Evolutionary conservation across 2,113 vertebrate genomes (phyloP).

Genomic region (Etheostoma cragini): DNA sequence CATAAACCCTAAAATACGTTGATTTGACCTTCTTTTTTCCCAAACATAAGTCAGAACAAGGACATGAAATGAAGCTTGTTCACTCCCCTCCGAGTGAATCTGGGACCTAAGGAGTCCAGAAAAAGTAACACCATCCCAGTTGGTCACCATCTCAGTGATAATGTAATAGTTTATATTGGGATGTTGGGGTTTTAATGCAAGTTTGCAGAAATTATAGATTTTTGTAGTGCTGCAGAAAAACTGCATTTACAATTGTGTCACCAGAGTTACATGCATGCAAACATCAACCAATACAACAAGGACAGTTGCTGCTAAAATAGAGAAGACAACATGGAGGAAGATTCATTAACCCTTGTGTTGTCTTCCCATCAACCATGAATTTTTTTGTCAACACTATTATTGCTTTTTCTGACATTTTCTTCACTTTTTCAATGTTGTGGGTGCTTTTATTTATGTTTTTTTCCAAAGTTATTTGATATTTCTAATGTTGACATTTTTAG

Average conservation of each 20-base stretch:
- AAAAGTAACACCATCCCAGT: neutral
- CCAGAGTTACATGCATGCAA: neutral
- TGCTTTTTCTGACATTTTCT: too few relatives aligned
- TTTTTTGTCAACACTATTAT: too few relatives aligned
- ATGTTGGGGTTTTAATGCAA: constrained; percentile 8
- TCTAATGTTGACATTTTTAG: too few relatives aligned
- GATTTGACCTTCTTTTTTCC: constrained; percentile 27
- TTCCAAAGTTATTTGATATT: too few relatives aligned
- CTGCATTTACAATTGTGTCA: neutral
- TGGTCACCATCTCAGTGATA: constrained; percentile 3
- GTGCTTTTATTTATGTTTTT: too few relatives aligned
- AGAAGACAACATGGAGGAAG: constrained; percentile 3
- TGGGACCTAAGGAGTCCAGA: constrained; percentile 1
- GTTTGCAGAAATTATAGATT: neutral
- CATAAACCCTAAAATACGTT: constrained; percentile 1
- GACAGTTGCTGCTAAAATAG: neutral
- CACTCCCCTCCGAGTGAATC: neutral
- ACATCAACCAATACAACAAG: neutral
- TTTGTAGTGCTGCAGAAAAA: constrained; percentile 12
- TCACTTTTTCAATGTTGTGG: too few relatives aligned
- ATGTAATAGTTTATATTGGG: neutral
- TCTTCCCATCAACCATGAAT: too few relatives aligned
- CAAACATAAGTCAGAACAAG: constrained; percentile 46
- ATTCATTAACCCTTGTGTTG: too few relatives aligned
- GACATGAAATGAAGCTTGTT: constrained; percentile 30